phyloP scores from a whole-genome alignment of 2,888 invertebrate genomes.

The Actias luna region DNA sequence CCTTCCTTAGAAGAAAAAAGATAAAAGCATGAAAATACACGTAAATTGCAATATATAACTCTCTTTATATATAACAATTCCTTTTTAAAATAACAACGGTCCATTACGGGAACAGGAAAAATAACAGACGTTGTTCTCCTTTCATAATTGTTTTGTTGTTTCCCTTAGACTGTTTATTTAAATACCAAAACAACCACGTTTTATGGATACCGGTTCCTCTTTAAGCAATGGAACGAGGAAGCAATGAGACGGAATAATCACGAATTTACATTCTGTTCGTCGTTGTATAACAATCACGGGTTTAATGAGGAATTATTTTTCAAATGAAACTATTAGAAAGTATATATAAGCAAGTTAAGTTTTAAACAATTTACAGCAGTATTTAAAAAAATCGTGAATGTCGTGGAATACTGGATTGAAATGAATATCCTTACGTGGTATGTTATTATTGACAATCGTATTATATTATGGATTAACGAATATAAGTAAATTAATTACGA shows the following conservation, averaged over 20 bases:
- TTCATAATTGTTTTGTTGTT: slow-evolving; percentile 14
- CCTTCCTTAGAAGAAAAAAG: no score
- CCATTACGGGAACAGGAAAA: slow-evolving; percentile 7
- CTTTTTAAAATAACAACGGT: background rate
- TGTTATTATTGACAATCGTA: no score
- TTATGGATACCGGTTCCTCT: slow-evolving; percentile 10
- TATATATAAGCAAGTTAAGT: background rate
- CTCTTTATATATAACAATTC: background rate
- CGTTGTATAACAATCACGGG: slow-evolving; percentile 39
- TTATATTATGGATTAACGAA: no score
- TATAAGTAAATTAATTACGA: no score
- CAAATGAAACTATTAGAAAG: slow-evolving; percentile 25
- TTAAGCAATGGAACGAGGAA: slow-evolving; percentile 28
- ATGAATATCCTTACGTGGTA: no score
- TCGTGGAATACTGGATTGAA: no score
- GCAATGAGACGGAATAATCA: slow-evolving; percentile 34
- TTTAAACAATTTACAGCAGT: no score
- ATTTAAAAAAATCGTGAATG: no score
- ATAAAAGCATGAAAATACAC: no score
- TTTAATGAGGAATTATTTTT: slow-evolving; percentile 42
- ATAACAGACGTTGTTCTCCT: slow-evolving; percentile 4
- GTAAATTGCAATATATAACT: background rate
- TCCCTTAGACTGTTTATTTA: slow-evolving; percentile 11
- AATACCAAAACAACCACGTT: slow-evolving; percentile 12
- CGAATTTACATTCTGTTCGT: slow-evolving; percentile 31